These are phyloP conservation scores for Argyrosomus japonicus DNA, from an alignment of 2,113 vertebrate species.

Conservation along the genomic window DNA sequence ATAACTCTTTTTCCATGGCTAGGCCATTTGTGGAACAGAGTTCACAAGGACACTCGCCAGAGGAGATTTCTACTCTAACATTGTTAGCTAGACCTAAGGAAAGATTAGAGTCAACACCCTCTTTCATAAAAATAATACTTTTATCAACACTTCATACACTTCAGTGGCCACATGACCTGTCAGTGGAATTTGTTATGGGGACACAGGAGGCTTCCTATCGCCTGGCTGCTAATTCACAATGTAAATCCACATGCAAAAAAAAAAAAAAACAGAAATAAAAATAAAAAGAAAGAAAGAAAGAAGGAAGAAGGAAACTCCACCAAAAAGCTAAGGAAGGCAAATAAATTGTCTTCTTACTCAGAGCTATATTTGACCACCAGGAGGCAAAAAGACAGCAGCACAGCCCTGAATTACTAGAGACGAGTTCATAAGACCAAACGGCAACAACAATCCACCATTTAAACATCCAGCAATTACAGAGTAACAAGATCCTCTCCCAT, in stretches of 20 bases:
- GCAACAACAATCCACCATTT: constrained; percentile 25
- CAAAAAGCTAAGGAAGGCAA: neutral
- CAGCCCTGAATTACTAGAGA: constrained; percentile 26
- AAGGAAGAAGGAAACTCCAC: neutral
- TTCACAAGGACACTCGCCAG: constrained; percentile 76
- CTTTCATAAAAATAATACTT: constrained; percentile 53
- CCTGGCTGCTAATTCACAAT: constrained; percentile 11
- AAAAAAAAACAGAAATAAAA: too few species aligned
- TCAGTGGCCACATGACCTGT: constrained; percentile 20
- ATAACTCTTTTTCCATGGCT: constrained; percentile 84
- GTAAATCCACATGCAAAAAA: neutral
- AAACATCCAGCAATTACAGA: constrained; percentile 21
- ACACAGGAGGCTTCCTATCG: neutral
- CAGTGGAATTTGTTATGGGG: neutral
- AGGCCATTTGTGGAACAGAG: constrained; percentile 80
- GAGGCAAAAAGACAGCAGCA: constrained; percentile 21
- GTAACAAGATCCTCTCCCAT: constrained; percentile 20
- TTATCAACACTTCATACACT: constrained; percentile 39
- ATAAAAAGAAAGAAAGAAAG: too few species aligned
- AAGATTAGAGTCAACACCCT: constrained; percentile 54
- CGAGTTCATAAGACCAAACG: constrained; percentile 18
- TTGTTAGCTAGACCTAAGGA: constrained; percentile 62
- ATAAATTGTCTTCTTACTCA: neutral
- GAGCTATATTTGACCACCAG: constrained; percentile 22
- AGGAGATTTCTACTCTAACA: constrained; percentile 73